phyloP scores from a whole-genome alignment of 2,797 vertebrate species.

The Crocodylus rhombifer region DNA sequence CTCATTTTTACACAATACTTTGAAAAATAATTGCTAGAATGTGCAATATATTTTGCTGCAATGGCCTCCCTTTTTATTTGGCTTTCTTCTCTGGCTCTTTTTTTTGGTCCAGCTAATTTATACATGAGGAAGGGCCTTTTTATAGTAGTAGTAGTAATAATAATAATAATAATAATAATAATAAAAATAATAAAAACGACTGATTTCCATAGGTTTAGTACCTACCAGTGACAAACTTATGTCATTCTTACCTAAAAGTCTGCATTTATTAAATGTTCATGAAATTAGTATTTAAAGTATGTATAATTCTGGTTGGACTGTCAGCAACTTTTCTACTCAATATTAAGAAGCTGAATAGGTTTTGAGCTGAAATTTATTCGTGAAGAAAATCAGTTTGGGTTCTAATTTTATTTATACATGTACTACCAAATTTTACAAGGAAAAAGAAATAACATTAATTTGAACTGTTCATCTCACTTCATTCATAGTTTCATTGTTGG shows the following conservation, averaged over 20 bases:
- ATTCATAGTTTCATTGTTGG: not conserved
- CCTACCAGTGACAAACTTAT: slow-evolving; percentile 6
- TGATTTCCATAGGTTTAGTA: slow-evolving; percentile 2
- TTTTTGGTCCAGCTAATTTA: slow-evolving; percentile 42
- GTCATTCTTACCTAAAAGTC: slow-evolving; percentile 31
- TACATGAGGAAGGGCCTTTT: slow-evolving; percentile 38
- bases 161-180: not conserved
- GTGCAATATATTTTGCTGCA: slow-evolving; percentile 28
- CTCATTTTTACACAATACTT: slow-evolving; percentile 31
- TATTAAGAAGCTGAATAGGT: slow-evolving; percentile 1
- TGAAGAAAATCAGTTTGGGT: slow-evolving; percentile 39
- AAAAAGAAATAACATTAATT: slow-evolving; percentile 19
- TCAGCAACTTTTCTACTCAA: not conserved
- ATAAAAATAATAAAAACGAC: not conserved
- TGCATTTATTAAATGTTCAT: slow-evolving; percentile 56
- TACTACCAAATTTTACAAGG: slow-evolving; percentile 44
- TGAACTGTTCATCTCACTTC: slow-evolving; percentile 31
- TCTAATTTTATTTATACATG: not conserved
- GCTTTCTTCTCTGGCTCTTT: slow-evolving; percentile 36
- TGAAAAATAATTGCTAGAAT: slow-evolving; percentile 46
- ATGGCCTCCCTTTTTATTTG: slow-evolving; percentile 40
- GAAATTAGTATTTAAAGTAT: slow-evolving; percentile 13
- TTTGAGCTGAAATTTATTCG: slow-evolving; percentile 4
- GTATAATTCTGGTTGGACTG: slow-evolving; percentile 34
- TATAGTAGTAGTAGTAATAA: slow-evolving; percentile 7